Evolutionary conservation across 2,113 vertebrate species (phyloP).

Genomic region (Tyrannus savana): DNA sequence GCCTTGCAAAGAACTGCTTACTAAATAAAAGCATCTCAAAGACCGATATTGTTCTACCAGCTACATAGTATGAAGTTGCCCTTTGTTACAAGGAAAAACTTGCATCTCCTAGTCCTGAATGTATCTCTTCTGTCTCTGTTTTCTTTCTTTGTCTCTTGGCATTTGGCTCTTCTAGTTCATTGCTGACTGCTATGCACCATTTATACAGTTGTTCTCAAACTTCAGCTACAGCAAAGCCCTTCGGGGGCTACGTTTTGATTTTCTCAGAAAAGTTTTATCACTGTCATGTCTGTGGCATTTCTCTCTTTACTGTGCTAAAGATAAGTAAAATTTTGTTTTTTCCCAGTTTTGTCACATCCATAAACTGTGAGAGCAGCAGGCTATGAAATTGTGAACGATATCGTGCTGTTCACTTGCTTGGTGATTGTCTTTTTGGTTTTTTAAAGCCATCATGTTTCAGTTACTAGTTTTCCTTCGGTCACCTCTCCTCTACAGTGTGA

Average conservation of each 20-base stretch:
- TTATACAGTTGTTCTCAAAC: neutral
- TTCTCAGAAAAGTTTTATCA: neutral
- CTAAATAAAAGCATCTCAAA: neutral
- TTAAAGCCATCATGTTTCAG: neutral
- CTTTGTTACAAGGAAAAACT: neutral
- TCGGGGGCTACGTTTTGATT: neutral
- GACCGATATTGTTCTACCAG: neutral
- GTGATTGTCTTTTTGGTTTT: neutral
- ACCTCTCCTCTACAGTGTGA: neutral
- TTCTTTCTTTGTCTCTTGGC: neutral
- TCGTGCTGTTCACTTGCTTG: neutral
- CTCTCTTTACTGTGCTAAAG: neutral
- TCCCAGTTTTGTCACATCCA: neutral
- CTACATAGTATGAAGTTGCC: neutral
- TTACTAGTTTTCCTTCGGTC: neutral
- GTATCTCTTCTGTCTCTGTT: neutral
- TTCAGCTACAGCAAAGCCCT: neutral
- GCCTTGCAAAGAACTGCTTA: neutral
- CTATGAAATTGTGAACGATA: neutral
- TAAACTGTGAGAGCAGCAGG: neutral
- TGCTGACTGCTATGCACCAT: neutral
- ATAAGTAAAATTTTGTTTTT: neutral
- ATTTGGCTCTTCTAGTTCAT: neutral
- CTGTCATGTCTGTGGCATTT: neutral
- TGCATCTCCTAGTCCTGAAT: neutral